Conservation (phyloP, 2,888 invertebrate genomes). For the Hoplodrina blanda region DNA sequence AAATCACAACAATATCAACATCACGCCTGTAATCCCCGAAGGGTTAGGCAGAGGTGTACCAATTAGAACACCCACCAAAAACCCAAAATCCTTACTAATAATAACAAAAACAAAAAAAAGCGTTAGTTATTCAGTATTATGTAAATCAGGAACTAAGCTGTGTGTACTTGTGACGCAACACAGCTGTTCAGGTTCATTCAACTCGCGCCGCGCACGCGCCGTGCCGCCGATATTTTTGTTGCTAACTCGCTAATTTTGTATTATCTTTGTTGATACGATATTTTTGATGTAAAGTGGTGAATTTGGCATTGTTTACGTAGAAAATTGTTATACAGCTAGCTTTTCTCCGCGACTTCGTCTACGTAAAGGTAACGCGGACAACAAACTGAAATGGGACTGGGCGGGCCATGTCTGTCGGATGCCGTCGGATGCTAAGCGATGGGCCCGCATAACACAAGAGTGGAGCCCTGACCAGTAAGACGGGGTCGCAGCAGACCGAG, state of each 20-base stretch:
- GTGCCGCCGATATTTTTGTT: constrained; percentile 40
- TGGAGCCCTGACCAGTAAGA: too few relatives aligned
- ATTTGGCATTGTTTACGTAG: neutral
- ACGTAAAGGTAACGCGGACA: too few relatives aligned
- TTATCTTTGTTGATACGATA: neutral
- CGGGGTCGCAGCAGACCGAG: too few relatives aligned
- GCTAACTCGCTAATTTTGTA: constrained; percentile 11
- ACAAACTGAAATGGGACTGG: too few relatives aligned
- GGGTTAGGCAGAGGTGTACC: too few relatives aligned
- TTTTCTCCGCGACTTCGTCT: too few relatives aligned
- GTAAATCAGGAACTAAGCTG: constrained; percentile 42
- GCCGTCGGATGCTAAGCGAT: too few relatives aligned
- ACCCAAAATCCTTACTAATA: neutral
- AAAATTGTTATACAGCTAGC: neutral
- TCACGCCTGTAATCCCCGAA: too few relatives aligned
- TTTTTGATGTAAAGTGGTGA: neutral
- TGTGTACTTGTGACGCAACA: constrained; percentile 48
- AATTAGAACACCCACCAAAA: too few relatives aligned
- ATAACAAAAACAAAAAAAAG: constrained; percentile 4
- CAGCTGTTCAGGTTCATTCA: constrained; percentile 53
- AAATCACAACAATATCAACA: too few relatives aligned
- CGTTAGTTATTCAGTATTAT: constrained; percentile 36
- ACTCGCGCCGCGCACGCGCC: constrained; percentile 29
- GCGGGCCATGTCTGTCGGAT: too few relatives aligned
- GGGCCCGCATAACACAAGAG: too few relatives aligned